phyloP scores from a whole-genome alignment of 1,140 invertebrate species.

The Drosophila virilis region DNA sequence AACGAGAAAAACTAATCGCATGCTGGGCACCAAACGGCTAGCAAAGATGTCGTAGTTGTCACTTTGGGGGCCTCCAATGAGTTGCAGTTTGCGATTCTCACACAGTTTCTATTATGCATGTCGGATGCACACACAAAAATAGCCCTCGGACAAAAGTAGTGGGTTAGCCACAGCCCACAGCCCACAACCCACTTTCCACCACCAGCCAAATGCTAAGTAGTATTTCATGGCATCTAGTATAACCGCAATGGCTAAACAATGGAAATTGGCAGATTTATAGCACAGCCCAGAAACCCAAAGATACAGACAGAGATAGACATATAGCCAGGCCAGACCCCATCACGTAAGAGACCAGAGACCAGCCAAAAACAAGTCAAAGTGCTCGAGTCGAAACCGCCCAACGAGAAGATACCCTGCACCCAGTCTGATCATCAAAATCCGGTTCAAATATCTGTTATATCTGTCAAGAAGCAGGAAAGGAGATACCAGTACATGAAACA shows the following conservation, averaged over 20 bases:
- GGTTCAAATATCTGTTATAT: no score
- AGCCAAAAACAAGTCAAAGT: constrained; percentile 40
- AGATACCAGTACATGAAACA: no score
- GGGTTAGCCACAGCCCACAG: constrained; percentile 16
- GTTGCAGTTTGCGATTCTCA: constrained; percentile 68
- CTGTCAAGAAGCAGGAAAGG: no score
- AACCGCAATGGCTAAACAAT: constrained; percentile 64
- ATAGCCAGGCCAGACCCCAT: constrained; percentile 55
- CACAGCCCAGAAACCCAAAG: constrained; percentile 73
- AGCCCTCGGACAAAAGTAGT: constrained; percentile 83
- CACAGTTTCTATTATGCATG: constrained; percentile 48
- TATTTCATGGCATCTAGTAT: constrained; percentile 39
- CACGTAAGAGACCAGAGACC: constrained; percentile 26
- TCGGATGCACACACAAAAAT: constrained; percentile 70
- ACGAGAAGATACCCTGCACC: background rate
- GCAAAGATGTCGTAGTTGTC: constrained; percentile 72
- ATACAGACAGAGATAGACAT: constrained; percentile 25
- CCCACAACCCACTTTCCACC: constrained; percentile 16
- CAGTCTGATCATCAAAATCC: background rate
- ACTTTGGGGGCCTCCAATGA: constrained; percentile 77
- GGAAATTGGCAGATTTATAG: constrained; percentile 80
- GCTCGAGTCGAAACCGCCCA: no score
- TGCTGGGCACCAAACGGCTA: constrained; percentile 65
- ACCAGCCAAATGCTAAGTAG: constrained; percentile 20
- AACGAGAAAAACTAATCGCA: constrained; percentile 53